Evolutionary conservation across 2,888 invertebrate genomes (phyloP).

Genomic region (Acleris holmiana): DNA sequence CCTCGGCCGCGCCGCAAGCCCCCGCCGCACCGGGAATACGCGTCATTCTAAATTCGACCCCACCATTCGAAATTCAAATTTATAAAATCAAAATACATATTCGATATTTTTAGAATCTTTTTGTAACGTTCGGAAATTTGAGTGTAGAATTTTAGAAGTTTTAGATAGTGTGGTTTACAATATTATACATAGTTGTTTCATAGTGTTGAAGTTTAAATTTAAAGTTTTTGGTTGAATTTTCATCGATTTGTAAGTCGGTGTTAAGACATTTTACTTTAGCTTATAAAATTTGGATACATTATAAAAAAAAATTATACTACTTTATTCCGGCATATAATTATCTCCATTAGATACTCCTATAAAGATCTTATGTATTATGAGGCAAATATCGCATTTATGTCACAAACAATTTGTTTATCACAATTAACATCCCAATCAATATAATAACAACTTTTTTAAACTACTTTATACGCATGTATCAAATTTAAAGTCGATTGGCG

Average conservation of each 20-base stretch:
- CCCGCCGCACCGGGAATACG: constrained; percentile 7
- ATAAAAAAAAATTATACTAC: background rate
- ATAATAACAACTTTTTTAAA: too few relatives aligned
- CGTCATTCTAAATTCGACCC: constrained; percentile 5
- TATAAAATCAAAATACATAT: background rate
- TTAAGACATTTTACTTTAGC: background rate
- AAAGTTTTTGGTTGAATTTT: constrained; percentile 21
- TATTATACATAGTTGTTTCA: constrained; percentile 42
- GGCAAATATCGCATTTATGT: too few relatives aligned
- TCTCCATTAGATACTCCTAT: too few relatives aligned
- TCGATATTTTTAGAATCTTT: constrained; percentile 30
- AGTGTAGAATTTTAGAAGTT: constrained; percentile 19
- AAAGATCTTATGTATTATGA: too few relatives aligned
- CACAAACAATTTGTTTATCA: too few relatives aligned
- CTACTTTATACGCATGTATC: too few relatives aligned
- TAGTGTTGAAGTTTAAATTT: constrained; percentile 42
- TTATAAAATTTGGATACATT: constrained; percentile 15
- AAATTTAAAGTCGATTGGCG: too few relatives aligned
- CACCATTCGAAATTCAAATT: background rate
- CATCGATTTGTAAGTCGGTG: constrained; percentile 16
- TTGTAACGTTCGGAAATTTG: constrained; percentile 28
- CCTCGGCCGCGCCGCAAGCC: constrained; percentile 25
- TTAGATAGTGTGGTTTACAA: constrained; percentile 40
- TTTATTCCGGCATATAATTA: too few relatives aligned
- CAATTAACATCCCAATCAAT: too few relatives aligned